Conservation (phyloP, 1,140 invertebrate species). For the Triops cancriformis region DNA sequence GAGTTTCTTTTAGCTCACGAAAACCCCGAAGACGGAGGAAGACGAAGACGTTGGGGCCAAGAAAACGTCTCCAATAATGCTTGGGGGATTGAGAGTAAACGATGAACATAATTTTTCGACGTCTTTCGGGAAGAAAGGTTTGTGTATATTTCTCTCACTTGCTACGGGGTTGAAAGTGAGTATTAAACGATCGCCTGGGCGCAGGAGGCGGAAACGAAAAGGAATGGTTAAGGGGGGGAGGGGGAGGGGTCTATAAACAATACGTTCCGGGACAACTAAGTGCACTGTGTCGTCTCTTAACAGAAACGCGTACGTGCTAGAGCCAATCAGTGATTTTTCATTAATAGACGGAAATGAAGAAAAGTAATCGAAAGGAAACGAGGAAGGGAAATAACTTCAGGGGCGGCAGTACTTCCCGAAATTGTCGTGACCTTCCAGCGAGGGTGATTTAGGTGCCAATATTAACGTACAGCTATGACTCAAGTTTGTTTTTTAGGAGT, state of each 20-base stretch:
- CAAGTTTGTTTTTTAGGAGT: no score
- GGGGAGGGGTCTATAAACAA: background rate
- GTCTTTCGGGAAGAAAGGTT: background rate
- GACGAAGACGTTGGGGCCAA: background rate
- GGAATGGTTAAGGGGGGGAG: background rate
- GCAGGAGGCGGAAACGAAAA: background rate
- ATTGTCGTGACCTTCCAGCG: no score
- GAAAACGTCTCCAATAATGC: background rate
- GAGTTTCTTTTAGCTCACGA: background rate
- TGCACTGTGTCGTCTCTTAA: background rate
- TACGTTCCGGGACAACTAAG: background rate
- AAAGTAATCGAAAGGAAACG: background rate
- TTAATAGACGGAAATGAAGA: background rate
- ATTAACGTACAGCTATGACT: no score
- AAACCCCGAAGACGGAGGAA: background rate
- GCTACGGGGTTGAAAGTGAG: background rate
- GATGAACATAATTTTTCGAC: constrained; percentile 10
- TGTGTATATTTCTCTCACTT: background rate
- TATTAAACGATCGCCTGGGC: background rate
- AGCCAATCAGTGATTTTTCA: background rate
- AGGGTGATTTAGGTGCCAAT: no score
- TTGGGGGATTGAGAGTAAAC: background rate
- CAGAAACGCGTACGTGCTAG: background rate
- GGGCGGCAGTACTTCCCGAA: no score
- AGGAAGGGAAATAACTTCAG: background rate